A percentile compares a stretch with the other conserved stretches of the same genome.
Conservation (phyloP, 2,888 invertebrate genomes). For the Carcina quercana region DNA sequence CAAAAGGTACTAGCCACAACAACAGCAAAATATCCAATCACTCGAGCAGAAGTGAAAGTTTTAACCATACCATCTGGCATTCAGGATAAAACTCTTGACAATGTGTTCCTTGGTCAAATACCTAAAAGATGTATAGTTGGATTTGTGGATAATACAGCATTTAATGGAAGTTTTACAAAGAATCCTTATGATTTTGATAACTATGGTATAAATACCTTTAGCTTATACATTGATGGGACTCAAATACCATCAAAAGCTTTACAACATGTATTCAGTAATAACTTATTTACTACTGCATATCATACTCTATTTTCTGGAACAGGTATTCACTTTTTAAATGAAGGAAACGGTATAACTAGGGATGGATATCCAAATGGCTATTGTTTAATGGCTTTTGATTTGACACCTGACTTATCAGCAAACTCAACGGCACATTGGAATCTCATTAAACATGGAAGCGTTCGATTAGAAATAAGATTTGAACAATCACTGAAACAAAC, state of each 20-base stretch:
- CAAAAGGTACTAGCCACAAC: constrained; percentile 17
- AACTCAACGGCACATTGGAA: constrained; percentile 18
- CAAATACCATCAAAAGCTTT: constrained; percentile 15
- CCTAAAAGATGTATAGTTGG: constrained; percentile 19
- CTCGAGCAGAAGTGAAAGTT: constrained; percentile 18
- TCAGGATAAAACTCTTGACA: constrained; percentile 19
- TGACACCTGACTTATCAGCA: constrained; percentile 19
- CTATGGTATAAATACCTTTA: constrained; percentile 16
- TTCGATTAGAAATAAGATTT: constrained; percentile 19
- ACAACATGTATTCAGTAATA: constrained; percentile 10
- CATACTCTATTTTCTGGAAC: constrained; percentile 21
- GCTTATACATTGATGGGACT: constrained; percentile 19
- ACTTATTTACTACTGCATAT: constrained; percentile 7
- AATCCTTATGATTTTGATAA: constrained; percentile 22
- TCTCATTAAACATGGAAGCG: constrained; percentile 18
- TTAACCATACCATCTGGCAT: constrained; percentile 19
- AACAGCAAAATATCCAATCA: constrained; percentile 21
- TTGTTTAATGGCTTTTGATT: constrained; percentile 20
- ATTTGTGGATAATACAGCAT: constrained; percentile 16
- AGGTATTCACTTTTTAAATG: constrained; percentile 20
- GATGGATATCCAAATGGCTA: constrained; percentile 18
- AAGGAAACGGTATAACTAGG: constrained; percentile 20
- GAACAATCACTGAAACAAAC: constrained; percentile 17
- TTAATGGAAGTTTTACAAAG: constrained; percentile 16
- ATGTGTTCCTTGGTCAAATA: constrained; percentile 19